phyloP scores from a whole-genome alignment of 2,113 vertebrate species.

The Pollimyrus isidori region DNA sequence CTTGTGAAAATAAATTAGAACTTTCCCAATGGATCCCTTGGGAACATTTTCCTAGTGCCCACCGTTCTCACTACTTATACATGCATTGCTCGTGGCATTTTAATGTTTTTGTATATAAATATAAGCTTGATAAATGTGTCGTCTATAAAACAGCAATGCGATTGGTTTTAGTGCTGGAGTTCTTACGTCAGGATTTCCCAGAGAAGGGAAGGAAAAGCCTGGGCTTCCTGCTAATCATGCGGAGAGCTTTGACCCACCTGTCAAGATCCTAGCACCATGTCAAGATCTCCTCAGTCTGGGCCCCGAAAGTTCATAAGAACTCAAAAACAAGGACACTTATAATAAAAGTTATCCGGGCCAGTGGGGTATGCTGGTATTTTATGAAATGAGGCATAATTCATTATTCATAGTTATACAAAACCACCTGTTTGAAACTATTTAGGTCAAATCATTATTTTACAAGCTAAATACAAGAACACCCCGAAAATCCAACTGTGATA shows the following conservation, averaged over 20 bases:
- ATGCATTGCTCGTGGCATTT: not conserved
- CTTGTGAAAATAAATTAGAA: not conserved
- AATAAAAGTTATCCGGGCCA: not conserved
- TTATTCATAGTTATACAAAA: not conserved
- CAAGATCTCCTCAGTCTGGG: not conserved
- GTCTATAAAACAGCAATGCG: not conserved
- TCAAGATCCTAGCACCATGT: not conserved
- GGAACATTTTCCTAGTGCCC: not conserved
- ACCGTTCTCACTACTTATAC: not conserved
- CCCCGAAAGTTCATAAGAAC: not conserved
- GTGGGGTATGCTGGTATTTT: not conserved
- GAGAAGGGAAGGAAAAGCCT: not conserved
- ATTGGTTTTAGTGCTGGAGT: not conserved
- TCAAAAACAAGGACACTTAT: not conserved
- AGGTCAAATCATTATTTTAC: not conserved
- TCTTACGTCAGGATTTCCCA: not conserved
- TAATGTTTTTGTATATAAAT: not conserved
- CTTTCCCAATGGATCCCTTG: not conserved
- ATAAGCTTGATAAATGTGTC: not conserved
- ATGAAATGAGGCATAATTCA: not conserved
- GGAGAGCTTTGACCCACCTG: not conserved
- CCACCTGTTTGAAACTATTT: not conserved
- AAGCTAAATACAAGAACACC: not conserved
- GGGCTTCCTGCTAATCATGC: not conserved
- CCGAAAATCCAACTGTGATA: not conserved